Evolutionary conservation across 2,113 vertebrate species (phyloP).

Genomic region (Bubo blakistoni): DNA sequence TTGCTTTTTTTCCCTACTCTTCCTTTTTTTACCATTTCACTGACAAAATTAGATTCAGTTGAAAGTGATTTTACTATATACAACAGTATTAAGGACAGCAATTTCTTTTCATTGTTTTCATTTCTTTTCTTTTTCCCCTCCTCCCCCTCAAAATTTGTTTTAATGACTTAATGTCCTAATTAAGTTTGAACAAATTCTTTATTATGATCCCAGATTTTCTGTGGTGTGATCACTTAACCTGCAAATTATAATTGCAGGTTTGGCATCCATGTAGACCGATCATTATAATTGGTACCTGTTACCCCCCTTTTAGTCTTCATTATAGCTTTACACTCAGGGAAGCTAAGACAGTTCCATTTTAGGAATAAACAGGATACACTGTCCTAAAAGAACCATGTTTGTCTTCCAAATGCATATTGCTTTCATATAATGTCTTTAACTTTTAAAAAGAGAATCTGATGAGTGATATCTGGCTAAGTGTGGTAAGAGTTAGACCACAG

Average conservation of each 20-base stretch:
- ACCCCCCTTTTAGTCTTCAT: background rate
- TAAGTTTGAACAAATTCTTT: conserved; percentile 7
- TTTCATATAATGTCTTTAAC: background rate
- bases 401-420: background rate
- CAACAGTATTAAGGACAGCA: background rate
- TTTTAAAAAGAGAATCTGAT: background rate
- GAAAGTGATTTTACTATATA: background rate
- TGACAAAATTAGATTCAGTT: background rate
- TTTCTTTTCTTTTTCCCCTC: background rate
- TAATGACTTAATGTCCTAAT: conserved; percentile 41
- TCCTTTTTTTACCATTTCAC: background rate
- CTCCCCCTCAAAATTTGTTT: background rate
- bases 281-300: background rate
- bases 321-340: background rate
- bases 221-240: background rate
- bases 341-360: background rate
- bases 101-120: no score
- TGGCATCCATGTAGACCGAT: background rate
- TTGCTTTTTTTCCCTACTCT: background rate
- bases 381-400: background rate
- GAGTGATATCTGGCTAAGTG: background rate
- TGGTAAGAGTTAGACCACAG: background rate
- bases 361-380: background rate
- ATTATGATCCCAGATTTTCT: background rate
- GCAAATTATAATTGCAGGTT: conserved; percentile 20